These are phyloP conservation scores for Steinernema hermaphroditum DNA, from an alignment of 2,888 invertebrate species.

Conservation along the genomic window DNA sequence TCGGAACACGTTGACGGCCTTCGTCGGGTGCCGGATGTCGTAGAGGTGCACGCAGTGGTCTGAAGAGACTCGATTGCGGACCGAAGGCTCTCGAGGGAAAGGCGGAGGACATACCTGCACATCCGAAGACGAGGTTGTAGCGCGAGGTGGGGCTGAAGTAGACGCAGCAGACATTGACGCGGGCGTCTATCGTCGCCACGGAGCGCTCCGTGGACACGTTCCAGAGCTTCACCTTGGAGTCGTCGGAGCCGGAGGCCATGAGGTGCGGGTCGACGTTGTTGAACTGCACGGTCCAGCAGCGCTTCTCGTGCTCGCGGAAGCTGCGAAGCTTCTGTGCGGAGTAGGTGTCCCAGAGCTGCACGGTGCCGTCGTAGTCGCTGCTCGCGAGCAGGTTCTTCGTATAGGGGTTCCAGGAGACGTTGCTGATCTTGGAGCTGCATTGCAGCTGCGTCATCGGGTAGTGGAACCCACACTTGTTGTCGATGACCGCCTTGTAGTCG, in stretches of 20 bases:
- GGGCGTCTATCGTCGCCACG: constrained; percentile 84
- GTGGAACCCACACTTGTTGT: constrained; percentile 78
- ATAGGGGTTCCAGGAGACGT: constrained; percentile 90
- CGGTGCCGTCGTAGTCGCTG: constrained; percentile 90
- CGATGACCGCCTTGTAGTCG: constrained; percentile 81
- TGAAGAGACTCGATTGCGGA: too few relatives aligned
- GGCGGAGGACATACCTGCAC: constrained; percentile 74
- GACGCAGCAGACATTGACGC: constrained; percentile 93
- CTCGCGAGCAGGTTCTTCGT: constrained; percentile 85
- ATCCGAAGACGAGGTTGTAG: constrained; percentile 87
- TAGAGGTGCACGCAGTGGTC: constrained; percentile 95
- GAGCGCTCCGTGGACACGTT: constrained; percentile 83
- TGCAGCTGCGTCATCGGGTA: constrained; percentile 86
- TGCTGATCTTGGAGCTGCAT: constrained; percentile 88
- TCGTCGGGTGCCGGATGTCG: constrained; percentile 82
- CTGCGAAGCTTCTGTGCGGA: constrained; percentile 68
- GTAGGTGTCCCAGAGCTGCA: constrained; percentile 86
- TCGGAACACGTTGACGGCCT: constrained; percentile 80
- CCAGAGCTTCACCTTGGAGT: constrained; percentile 87
- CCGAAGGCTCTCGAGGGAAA: not conserved
- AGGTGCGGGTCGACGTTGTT: constrained; percentile 85
- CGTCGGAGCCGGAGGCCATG: constrained; percentile 88
- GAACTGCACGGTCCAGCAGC: constrained; percentile 94
- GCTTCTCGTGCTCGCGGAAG: constrained; percentile 87
- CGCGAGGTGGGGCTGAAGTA: constrained; percentile 84